Percentiles rank a stretch among this genome's conserved stretches.
Conservation (phyloP, 2,888 invertebrate species). For the Drosophila atripex region DNA sequence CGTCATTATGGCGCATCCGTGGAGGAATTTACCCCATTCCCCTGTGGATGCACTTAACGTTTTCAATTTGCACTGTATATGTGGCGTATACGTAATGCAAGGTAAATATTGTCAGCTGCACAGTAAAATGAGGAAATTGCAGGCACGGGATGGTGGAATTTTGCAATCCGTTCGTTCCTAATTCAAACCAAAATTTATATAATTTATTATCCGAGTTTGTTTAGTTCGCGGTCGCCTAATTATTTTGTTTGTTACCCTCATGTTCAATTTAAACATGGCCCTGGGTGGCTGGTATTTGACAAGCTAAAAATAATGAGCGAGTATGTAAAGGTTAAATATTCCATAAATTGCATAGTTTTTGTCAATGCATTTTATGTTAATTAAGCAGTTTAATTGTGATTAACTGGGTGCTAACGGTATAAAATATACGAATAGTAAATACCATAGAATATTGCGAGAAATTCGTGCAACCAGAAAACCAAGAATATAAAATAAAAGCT, state of each 20-base stretch:
- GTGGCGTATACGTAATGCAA: conserved; percentile 54
- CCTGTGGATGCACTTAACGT: conserved; percentile 65
- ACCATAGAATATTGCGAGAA: neutral
- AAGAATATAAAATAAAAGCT: neutral
- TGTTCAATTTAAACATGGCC: neutral
- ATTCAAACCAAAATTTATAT: conserved; percentile 32
- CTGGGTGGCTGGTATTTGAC: neutral
- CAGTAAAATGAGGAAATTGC: neutral
- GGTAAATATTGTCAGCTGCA: conserved; percentile 52
- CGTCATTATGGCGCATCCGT: conserved; percentile 64
- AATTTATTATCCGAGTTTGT: conserved; percentile 49
- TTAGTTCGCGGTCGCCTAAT: conserved; percentile 62
- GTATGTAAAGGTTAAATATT: conserved; percentile 17
- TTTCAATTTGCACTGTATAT: conserved; percentile 64
- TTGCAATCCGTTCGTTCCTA: neutral
- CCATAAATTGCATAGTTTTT: conserved; percentile 30
- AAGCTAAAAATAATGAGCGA: conserved; percentile 2
- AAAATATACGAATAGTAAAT: neutral
- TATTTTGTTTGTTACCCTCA: conserved; percentile 62
- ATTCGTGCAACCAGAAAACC: neutral
- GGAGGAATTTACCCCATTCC: conserved; percentile 16
- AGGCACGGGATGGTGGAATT: neutral
- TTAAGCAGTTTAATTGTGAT: conserved; percentile 49
- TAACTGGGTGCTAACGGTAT: conserved; percentile 18
- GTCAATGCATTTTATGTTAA: conserved; percentile 21